Conservation (phyloP, 1,140 invertebrate species). For the Archivesica marissinica region DNA sequence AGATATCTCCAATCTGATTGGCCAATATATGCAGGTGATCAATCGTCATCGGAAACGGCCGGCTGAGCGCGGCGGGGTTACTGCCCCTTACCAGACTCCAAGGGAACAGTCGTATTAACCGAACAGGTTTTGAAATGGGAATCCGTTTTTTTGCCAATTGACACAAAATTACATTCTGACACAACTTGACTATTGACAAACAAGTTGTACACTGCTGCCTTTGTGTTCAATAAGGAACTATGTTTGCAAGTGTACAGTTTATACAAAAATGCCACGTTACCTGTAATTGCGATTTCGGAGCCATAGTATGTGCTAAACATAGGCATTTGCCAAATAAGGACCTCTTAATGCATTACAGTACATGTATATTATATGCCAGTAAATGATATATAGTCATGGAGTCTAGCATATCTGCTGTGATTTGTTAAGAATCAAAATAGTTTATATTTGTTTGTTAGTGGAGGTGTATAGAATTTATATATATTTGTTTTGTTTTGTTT, state of each 20-base stretch:
- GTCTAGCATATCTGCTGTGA: constrained; percentile 22
- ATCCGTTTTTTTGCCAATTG: background rate
- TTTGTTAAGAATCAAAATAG: constrained; percentile 9
- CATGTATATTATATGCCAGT: constrained; percentile 1
- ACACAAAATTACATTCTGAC: background rate
- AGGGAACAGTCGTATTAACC: constrained; percentile 44
- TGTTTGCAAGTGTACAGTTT: background rate
- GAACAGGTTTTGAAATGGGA: background rate
- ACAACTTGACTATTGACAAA: background rate
- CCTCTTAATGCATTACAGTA: background rate
- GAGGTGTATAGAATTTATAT: background rate
- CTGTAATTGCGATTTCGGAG: background rate
- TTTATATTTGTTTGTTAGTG: constrained; percentile 13
- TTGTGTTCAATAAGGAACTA: background rate
- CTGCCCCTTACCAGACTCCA: constrained; percentile 48
- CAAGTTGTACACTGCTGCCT: background rate
- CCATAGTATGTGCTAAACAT: constrained; percentile 5
- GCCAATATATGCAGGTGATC: constrained; percentile 94
- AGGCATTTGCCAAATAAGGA: constrained; percentile 17
- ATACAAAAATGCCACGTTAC: background rate
- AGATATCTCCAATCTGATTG: constrained; percentile 95
- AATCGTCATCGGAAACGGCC: constrained; percentile 76
- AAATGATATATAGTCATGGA: background rate
- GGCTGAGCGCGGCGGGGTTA: constrained; percentile 46
- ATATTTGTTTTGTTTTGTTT: too few species aligned